Evolutionary conservation across 2,888 invertebrate species (phyloP).

Genomic region (Acrocyrtus sp.): DNA sequence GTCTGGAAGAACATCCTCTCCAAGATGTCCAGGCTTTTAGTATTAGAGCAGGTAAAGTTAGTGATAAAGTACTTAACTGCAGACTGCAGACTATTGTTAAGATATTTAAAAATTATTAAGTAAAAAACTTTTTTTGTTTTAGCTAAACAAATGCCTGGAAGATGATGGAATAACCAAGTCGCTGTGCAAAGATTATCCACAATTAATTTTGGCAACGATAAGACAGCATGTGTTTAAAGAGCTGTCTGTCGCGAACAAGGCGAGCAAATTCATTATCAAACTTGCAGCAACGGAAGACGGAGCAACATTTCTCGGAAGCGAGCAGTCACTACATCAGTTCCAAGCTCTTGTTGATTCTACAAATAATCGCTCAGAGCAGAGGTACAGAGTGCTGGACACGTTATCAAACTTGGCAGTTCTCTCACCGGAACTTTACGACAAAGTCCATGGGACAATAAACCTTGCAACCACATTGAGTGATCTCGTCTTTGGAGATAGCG

Average conservation of each 20-base stretch:
- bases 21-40: slow-evolving; percentile 56
- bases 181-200: slow-evolving; percentile 38
- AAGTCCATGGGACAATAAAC: slow-evolving; percentile 43
- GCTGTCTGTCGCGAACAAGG: slow-evolving; percentile 54
- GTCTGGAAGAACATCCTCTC: slow-evolving; percentile 55
- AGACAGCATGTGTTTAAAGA: slow-evolving; percentile 52
- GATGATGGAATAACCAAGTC: slow-evolving; percentile 4
- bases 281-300: slow-evolving; percentile 43
- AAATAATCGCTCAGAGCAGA: slow-evolving; percentile 44
- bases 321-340: slow-evolving; percentile 47
- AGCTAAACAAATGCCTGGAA: slow-evolving; percentile 59
- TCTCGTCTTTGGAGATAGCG: slow-evolving; percentile 51
- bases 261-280: slow-evolving; percentile 50
- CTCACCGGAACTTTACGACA: slow-evolving; percentile 50
- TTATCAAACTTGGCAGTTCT: slow-evolving; percentile 49
- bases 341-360: slow-evolving; percentile 39
- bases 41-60: slow-evolving; percentile 56
- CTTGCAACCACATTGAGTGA: slow-evolving; percentile 48
- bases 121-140: slow-evolving; percentile 1
- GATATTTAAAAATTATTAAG: background rate
- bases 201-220: slow-evolving; percentile 53
- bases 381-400: slow-evolving; percentile 59
- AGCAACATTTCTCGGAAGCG: slow-evolving; percentile 47
- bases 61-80: background rate
- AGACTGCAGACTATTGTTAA: background rate